phyloP scores from a whole-genome alignment of 2,888 invertebrate species.

The Eubasilissa splendida region DNA sequence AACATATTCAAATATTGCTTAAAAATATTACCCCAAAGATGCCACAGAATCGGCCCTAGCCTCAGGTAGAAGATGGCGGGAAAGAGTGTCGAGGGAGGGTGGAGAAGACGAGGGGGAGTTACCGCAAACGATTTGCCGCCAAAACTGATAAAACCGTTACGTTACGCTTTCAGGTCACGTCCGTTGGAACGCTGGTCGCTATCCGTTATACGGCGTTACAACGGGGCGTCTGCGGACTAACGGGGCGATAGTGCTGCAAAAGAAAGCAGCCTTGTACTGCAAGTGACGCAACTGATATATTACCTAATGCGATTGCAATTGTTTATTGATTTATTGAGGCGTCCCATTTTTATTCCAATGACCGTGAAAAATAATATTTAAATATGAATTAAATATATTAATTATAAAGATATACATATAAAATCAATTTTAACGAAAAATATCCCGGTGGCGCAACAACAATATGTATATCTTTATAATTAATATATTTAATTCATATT shows the following conservation, averaged over 20 bases:
- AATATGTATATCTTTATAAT: too few species aligned
- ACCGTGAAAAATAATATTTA: too few species aligned
- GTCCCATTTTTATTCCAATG: too few species aligned
- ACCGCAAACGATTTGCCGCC: conserved; percentile 55
- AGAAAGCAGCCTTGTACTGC: conserved; percentile 11
- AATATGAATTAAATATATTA: too few species aligned
- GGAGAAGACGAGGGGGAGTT: neutral
- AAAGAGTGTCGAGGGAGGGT: conserved; percentile 3
- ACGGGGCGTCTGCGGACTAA: conserved; percentile 9
- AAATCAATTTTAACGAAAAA: too few species aligned
- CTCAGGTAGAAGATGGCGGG: conserved; percentile 10
- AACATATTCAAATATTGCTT: too few species aligned
- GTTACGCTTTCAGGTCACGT: conserved; percentile 52
- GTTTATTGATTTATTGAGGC: too few species aligned
- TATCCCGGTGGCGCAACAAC: too few species aligned
- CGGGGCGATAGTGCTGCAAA: conserved; percentile 15
- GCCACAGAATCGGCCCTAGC: neutral
- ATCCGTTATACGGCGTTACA: conserved; percentile 52
- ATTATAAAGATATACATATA: too few species aligned
- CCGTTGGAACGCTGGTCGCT: conserved; percentile 54
- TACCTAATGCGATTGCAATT: too few species aligned
- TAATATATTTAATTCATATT: too few species aligned
- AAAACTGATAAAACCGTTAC: conserved; percentile 53
- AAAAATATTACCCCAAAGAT: too few species aligned
- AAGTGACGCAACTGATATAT: neutral